phyloP scores from a whole-genome alignment of 2,113 vertebrate species.

The Calypte anna region DNA sequence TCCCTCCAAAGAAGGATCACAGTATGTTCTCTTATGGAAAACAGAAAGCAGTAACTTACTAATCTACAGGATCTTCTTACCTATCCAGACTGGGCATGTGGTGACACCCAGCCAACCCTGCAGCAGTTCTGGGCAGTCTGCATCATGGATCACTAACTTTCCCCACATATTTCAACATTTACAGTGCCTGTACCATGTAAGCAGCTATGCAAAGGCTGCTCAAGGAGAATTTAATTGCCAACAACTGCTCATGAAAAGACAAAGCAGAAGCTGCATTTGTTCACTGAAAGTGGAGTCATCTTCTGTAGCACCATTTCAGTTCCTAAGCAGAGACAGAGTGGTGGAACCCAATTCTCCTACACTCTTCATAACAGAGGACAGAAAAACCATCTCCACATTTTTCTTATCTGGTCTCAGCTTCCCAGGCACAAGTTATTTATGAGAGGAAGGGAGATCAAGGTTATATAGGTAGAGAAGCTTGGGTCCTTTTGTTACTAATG shows the following conservation, averaged over 20 bases:
- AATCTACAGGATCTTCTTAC: constrained; percentile 1
- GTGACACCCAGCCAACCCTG: neutral
- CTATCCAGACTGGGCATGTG: neutral
- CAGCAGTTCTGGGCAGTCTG: neutral
- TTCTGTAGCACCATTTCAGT: neutral
- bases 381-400: neutral
- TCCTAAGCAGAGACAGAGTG: neutral
- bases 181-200: neutral
- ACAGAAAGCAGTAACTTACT: constrained; percentile 32
- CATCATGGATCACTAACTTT: neutral
- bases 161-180: neutral
- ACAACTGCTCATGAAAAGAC: neutral
- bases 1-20: constrained; percentile 48
- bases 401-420: neutral
- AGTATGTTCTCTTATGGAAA: constrained; percentile 39
- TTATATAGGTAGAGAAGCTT: neutral
- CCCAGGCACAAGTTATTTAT: neutral
- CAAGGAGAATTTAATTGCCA: neutral
- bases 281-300: neutral
- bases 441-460: neutral
- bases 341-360: neutral
- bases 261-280: neutral
- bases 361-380: accelerated
- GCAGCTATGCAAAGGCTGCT: neutral
- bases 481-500: neutral